These are phyloP conservation scores for Pogona vitticeps DNA, from an alignment of 2,113 vertebrate species.

Conservation along the genomic window DNA sequence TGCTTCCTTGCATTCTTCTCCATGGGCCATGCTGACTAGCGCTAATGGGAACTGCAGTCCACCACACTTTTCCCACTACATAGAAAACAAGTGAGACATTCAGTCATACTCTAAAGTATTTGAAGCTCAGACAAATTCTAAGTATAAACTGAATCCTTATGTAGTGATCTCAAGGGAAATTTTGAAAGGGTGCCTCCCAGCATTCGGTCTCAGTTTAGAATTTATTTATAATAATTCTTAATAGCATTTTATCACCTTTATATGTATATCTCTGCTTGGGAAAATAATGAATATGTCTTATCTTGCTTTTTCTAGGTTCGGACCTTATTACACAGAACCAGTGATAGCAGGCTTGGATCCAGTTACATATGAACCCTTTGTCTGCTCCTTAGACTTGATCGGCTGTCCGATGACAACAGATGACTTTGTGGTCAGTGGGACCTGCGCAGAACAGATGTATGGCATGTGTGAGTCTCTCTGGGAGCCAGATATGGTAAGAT, in stretches of 20 bases:
- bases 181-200: background rate
- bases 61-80: background rate
- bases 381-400: constrained; percentile 95
- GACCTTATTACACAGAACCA: constrained; percentile 95
- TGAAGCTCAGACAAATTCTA: background rate
- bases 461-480: constrained; percentile 98
- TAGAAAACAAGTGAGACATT: background rate
- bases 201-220: background rate
- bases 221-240: background rate
- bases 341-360: constrained; percentile 95
- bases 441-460: constrained; percentile 96
- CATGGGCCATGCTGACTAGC: background rate
- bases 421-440: constrained; percentile 96
- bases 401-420: constrained; percentile 97
- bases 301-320: constrained; percentile 80
- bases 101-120: background rate
- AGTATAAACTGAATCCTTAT: background rate
- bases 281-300: background rate
- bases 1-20: too few species aligned
- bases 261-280: background rate
- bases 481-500: constrained; percentile 93
- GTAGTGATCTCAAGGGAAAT: background rate
- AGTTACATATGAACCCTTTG: constrained; percentile 89
- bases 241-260: background rate
- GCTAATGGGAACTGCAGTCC: background rate